phyloP scores from a whole-genome alignment of 2,888 invertebrate genomes.

The Villa cingulata region DNA sequence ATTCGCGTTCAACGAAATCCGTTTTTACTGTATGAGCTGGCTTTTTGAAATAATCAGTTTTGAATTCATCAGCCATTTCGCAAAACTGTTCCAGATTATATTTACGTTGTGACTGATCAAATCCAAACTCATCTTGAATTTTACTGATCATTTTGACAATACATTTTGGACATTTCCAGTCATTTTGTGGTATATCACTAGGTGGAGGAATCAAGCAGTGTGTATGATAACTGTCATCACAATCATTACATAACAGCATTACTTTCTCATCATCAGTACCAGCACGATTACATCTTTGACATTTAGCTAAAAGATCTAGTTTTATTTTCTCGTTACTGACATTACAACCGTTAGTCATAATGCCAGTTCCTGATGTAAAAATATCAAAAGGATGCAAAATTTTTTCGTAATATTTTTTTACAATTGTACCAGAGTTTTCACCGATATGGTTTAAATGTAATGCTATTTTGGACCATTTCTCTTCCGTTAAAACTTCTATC shows the following conservation, averaged over 20 bases:
- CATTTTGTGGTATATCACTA: slow-evolving; percentile 87
- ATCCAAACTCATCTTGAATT: slow-evolving; percentile 91
- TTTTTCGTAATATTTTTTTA: slow-evolving; percentile 85
- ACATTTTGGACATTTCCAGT: slow-evolving; percentile 95
- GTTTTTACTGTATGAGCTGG: slow-evolving; percentile 86
- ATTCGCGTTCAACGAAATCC: slow-evolving; percentile 84
- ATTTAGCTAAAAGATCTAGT: slow-evolving; percentile 63
- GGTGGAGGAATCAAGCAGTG: slow-evolving; percentile 92
- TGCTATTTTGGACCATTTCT: slow-evolving; percentile 87
- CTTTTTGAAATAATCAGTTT: slow-evolving; percentile 93
- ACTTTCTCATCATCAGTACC: slow-evolving; percentile 89
- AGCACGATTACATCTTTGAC: slow-evolving; percentile 85
- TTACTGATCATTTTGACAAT: slow-evolving; percentile 83
- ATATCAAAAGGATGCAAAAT: slow-evolving; percentile 88
- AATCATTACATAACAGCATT: slow-evolving; percentile 92
- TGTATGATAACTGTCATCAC: slow-evolving; percentile 96
- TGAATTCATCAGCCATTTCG: slow-evolving; percentile 98
- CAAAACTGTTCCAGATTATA: slow-evolving; percentile 95
- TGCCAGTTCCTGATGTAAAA: slow-evolving; percentile 68
- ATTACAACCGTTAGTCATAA: slow-evolving; percentile 17
- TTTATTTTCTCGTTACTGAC: background rate
- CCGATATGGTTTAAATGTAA: slow-evolving; percentile 74
- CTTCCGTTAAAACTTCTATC: slow-evolving; percentile 67
- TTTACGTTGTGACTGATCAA: slow-evolving; percentile 87
- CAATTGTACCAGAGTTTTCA: slow-evolving; percentile 70